Conservation (phyloP, 2,797 vertebrate genomes). For the Gambelia wislizenii region DNA sequence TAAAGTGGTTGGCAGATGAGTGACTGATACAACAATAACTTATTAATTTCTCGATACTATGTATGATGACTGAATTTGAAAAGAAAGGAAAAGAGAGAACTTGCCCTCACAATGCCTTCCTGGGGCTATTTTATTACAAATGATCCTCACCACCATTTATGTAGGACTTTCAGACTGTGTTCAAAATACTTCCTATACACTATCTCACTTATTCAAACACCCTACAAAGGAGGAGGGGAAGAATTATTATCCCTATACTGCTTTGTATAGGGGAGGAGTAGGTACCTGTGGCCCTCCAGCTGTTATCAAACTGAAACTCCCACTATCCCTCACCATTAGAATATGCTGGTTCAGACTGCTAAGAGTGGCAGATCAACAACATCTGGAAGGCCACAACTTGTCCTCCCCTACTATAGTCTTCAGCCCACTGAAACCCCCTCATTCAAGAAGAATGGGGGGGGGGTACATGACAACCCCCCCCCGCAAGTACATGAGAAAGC, state of each 20-base stretch:
- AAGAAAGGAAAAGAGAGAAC: not conserved
- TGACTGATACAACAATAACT: conserved; percentile 14
- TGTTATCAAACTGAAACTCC: not conserved
- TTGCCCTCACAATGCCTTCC: not conserved
- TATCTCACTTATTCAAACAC: not conserved
- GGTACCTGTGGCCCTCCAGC: too few species aligned
- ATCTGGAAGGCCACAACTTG: not conserved
- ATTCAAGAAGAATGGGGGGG: not conserved
- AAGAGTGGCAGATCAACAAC: not conserved
- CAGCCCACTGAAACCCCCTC: not conserved
- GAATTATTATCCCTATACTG: not conserved
- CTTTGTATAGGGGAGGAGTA: not conserved
- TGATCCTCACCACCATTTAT: not conserved
- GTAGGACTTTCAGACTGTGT: not conserved
- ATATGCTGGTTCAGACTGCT: too few species aligned
- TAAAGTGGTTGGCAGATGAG: conserved; percentile 36
- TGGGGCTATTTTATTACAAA: not conserved
- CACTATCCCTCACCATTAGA: not conserved
- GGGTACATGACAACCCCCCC: too few species aligned
- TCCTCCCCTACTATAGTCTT: not conserved
- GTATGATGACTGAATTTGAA: not conserved
- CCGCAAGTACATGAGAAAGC: not conserved
- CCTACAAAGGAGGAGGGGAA: not conserved
- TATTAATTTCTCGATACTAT: conserved; percentile 3
- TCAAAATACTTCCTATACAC: not conserved